Evolutionary conservation across 2,888 invertebrate species (phyloP), one percentile per base, ranked within the genome.

Genomic region (Acholoe squamosa): DNA sequence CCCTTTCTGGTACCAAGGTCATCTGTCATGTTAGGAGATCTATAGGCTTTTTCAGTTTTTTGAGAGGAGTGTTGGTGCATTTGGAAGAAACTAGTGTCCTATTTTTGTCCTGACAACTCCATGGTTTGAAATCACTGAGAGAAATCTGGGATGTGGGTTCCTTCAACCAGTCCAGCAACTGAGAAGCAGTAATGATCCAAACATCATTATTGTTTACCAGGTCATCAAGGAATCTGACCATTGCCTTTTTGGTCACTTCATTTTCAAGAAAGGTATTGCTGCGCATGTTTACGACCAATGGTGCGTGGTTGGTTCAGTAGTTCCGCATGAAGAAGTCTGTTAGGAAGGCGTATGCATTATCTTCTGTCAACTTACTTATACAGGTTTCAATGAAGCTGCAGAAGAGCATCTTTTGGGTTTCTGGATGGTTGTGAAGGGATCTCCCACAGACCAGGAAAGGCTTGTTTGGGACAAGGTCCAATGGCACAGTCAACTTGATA

Each of bases 231-330:
- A 84, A 84, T 10, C 51, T 16, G 14, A 16, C 34, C 43, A 71
- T 71, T 71, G 71, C 71, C 28, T n/a, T 71, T 28, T 71, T 71
- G 28, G 25, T 71, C 61, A n/a, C n/a, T 3, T 71, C 31, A 14
- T 25, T 71, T 3, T 14, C 19, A 3, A 51, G 34, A 34, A 98
- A 97, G 98, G 98, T 98, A 0, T 97, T 97, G 0, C 98, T 97
- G 95, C 98, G 98, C 92, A 98, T 97, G 94, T 98, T 98, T 51
- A 98, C 96, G 0, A 98, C 98, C 92, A 97, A 97, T 0, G 98
- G 98, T 0, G 98, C 98, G 91, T 93, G 93, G 94, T 97, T 97
- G 7, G 96, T 96, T 0, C 96, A 92, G 94, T 97, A 97, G 92
- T 97, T 97, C 0, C 96, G 96, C 84, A 97, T 97, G 95, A 98